Percentiles rank a stretch among this genome's conserved stretches.
Conservation (phyloP, 2,888 invertebrate genomes). For the Athalia cordata region DNA sequence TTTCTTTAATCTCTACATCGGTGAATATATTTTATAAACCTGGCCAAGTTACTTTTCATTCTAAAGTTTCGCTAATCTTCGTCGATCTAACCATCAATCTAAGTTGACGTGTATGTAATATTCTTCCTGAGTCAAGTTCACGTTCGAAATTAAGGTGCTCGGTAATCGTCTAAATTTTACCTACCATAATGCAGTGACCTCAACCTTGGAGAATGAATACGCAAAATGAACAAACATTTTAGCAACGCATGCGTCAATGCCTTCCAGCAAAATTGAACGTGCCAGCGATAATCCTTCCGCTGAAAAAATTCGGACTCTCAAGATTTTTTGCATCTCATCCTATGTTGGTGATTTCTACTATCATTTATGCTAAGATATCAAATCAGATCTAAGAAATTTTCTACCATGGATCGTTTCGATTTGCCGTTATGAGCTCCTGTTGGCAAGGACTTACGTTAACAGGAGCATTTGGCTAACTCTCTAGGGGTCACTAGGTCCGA, state of each 20-base stretch:
- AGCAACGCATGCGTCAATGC: neutral
- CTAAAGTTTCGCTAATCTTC: too few relatives aligned
- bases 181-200: neutral
- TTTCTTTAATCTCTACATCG: too few relatives aligned
- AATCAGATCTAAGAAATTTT: too few relatives aligned
- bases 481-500: constrained; percentile 10
- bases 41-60: too few relatives aligned
- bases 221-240: constrained; percentile 20
- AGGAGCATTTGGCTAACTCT: neutral
- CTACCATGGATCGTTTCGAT: too few relatives aligned
- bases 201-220: neutral
- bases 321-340: neutral
- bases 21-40: too few relatives aligned
- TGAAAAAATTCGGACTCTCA: neutral
- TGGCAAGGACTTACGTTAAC: neutral
- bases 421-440: too few relatives aligned
- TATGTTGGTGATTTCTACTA: neutral
- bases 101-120: too few relatives aligned
- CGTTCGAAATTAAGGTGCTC: too few relatives aligned
- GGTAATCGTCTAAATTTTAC: neutral
- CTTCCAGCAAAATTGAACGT: neutral
- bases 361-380: neutral
- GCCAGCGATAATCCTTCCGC: neutral
- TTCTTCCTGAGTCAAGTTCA: too few relatives aligned
- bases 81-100: too few relatives aligned